A percentile compares a stretch with the other conserved stretches of the same genome.
Conservation (phyloP, 2,888 invertebrate genomes). For the Oeneis ivallda region DNA sequence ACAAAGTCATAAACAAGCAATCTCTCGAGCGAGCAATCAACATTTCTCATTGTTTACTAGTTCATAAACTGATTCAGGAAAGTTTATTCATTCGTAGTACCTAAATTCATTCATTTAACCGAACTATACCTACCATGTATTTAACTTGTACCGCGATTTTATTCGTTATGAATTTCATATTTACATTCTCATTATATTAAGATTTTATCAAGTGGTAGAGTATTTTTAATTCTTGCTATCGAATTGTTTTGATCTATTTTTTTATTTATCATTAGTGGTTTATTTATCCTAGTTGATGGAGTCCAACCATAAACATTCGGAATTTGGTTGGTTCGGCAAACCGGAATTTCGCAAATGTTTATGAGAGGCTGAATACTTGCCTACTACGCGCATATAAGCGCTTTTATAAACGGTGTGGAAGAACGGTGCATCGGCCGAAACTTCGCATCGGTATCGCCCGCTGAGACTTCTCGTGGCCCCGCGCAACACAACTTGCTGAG, state of each 20-base stretch:
- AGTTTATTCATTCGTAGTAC: neutral
- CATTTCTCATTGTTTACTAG: slow-evolving; percentile 38
- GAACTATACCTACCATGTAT: neutral
- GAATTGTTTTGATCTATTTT: too few relatives aligned
- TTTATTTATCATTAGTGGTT: too few relatives aligned
- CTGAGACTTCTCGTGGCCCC: slow-evolving; percentile 85
- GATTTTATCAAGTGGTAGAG: neutral
- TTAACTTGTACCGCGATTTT: neutral
- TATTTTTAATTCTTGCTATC: too few relatives aligned
- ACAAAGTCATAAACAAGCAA: slow-evolving; percentile 40
- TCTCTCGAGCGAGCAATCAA: slow-evolving; percentile 38
- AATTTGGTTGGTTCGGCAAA: too few relatives aligned
- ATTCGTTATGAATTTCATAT: neutral
- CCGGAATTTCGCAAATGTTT: neutral
- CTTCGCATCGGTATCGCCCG: slow-evolving; percentile 88
- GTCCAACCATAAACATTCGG: too few relatives aligned
- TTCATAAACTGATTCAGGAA: slow-evolving; percentile 33
- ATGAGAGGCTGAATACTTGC: slow-evolving; percentile 75
- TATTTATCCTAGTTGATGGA: too few relatives aligned
- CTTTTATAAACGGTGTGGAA: slow-evolving; percentile 86
- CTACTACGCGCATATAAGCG: slow-evolving; percentile 86
- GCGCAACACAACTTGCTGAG: slow-evolving; percentile 85
- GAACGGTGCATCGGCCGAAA: slow-evolving; percentile 87
- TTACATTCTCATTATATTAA: neutral
- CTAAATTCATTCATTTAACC: neutral